These are phyloP conservation scores for Brevimyrus niger DNA, from an alignment of 2,113 vertebrate species.

Conservation along the genomic window DNA sequence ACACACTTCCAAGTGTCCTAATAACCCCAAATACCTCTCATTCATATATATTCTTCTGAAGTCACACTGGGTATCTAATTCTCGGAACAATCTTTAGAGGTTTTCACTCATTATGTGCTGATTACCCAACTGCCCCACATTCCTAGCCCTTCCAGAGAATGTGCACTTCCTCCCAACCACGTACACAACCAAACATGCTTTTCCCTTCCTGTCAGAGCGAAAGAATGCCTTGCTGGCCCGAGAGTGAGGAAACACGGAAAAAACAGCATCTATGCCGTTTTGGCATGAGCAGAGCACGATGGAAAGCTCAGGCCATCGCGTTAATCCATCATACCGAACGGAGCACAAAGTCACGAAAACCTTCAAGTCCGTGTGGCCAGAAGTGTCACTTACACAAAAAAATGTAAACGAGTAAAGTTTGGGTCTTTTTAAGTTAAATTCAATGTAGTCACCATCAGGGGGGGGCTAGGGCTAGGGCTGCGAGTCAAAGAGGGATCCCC, in stretches of 20 bases:
- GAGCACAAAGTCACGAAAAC: not conserved
- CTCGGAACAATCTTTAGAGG: not conserved
- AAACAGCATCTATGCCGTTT: not conserved
- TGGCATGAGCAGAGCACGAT: not conserved
- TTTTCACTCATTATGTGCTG: conserved; percentile 38
- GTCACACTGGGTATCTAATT: conserved; percentile 14
- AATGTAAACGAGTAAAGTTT: not conserved
- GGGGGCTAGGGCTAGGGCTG: not conserved
- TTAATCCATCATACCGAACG: not conserved
- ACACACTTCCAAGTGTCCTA: conserved; percentile 1
- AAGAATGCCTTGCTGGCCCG: conserved; percentile 52
- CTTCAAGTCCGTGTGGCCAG: not conserved
- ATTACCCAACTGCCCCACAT: conserved; percentile 56
- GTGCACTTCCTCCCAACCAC: conserved; percentile 64
- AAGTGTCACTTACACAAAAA: not conserved
- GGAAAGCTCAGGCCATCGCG: not conserved
- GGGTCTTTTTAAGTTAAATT: not conserved
- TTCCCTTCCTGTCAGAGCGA: conserved; percentile 50
- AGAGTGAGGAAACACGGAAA: conserved; percentile 49
- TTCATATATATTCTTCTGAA: conserved; percentile 10
- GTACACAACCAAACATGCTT: conserved; percentile 50
- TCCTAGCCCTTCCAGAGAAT: conserved; percentile 56
- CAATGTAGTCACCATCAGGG: not conserved
- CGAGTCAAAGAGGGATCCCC: not conserved
- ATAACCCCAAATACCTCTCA: not conserved